Evolutionary conservation across 2,797 vertebrate species (phyloP).

Genomic region (Catharus ustulatus): DNA sequence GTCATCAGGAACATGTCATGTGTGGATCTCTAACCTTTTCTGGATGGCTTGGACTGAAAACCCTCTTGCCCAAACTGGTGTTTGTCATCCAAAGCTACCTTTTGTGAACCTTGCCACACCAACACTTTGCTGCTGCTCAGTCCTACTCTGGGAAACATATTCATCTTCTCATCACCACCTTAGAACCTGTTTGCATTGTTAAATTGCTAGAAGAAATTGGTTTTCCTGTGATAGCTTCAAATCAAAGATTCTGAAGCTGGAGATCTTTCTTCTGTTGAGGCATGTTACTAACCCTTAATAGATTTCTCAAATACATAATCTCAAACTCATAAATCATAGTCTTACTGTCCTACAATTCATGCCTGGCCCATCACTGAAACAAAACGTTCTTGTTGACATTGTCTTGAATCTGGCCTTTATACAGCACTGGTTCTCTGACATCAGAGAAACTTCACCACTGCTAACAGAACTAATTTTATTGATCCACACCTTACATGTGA

Average conservation of each 20-base stretch:
- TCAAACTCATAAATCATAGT: neutral
- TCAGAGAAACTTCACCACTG: neutral
- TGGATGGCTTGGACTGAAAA: neutral
- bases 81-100: neutral
- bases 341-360: neutral
- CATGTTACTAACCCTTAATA: neutral
- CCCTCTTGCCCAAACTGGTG: neutral
- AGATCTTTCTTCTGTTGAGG: neutral
- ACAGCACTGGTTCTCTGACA: neutral
- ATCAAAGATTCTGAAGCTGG: conserved; percentile 1
- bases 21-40: neutral
- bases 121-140: neutral
- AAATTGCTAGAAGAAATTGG: neutral
- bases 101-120: neutral
- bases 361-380: neutral
- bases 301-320: neutral
- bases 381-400: neutral
- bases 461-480: neutral
- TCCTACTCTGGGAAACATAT: neutral
- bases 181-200: conserved; percentile 26
- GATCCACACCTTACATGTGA: neutral
- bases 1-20: neutral
- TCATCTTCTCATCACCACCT: neutral
- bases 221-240: neutral
- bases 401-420: neutral